Base-by-base conservation (phyloP, 2,888 invertebrate genomes). In the Apotomis betuletana region DNA sequence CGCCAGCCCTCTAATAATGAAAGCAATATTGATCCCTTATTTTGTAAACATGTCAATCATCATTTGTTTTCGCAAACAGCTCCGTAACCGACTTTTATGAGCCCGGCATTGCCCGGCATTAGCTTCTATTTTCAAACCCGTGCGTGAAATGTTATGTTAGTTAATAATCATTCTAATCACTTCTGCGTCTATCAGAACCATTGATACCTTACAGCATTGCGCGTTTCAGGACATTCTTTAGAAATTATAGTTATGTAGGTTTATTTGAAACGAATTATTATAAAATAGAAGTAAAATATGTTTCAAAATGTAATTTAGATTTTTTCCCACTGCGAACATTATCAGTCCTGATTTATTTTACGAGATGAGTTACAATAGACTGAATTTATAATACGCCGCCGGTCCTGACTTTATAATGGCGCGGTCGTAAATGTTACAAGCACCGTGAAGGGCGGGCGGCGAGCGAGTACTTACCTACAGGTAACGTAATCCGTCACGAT, bases 401-500 rank as follows among this genome's bases (percentile, higher is more conserved):
- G 67, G 52, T 68, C 44, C 60, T 68, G 54, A 46, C 61, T 69
- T 54, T 69, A 64, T 54, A 70, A 49, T 61, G 60, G 36, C 38
- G 49, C 60, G 70, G 55, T 67, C 54, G 65, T 58, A 41, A 63
- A 52, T 15, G 68, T 64, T 70, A 64, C 54, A 62, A 62, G 73
- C 67, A 80, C 77, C 81, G 79, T 79, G 80, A 83, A 85, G 83
- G 84, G 83, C 84, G 80, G 79, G 78, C 79, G 78, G 75, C 44
- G 41, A 67, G 60, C 27, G 72, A 75, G 10, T 38, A 49, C 60
- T 15, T 36, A 46, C 41, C n/a, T 57, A 69, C 2, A 8, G 13
- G 36, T 61, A 64, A 61, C 41, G 55, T 71, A 61, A 58, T 13
- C 55, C 54, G 46, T 46, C 13, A 49, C 12, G 61, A 15, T 61